A percentile compares a stretch with the other conserved stretches of the same genome.
phyloP scores from a whole-genome alignment of 2,797 vertebrate genomes.

The Characodon lateralis region DNA sequence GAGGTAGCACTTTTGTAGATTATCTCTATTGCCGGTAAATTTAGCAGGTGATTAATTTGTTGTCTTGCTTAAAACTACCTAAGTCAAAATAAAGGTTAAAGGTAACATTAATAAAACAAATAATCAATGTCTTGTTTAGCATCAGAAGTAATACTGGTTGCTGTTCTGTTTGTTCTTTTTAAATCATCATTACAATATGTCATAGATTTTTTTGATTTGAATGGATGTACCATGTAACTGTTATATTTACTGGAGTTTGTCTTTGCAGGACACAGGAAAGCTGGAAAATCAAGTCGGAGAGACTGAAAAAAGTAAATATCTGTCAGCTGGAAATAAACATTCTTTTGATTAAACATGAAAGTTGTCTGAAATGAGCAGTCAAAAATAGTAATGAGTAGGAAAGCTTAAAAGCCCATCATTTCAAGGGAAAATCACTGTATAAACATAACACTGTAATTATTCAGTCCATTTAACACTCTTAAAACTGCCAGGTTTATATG shows the following conservation, averaged over 20 bases:
- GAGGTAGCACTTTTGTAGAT: neutral
- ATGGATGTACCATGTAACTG: neutral
- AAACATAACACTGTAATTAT: conserved; percentile 2
- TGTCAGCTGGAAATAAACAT: neutral
- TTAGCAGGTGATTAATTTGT: neutral
- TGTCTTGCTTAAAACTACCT: no score
- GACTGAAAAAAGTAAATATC: neutral
- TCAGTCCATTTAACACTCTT: neutral
- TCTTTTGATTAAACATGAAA: neutral
- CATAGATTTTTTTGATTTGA: neutral
- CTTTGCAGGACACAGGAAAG: neutral
- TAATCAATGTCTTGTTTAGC: neutral
- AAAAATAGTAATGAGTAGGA: neutral
- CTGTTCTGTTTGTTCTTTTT: no score
- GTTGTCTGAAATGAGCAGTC: neutral
- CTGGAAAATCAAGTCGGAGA: neutral
- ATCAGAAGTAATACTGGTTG: neutral
- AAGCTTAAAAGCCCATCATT: neutral
- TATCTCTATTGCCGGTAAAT: neutral
- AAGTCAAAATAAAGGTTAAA: no score
- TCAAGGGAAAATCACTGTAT: neutral
- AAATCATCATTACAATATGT: neutral
- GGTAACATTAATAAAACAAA: no score
- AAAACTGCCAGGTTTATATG: neutral
- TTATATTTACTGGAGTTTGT: neutral